Conservation (phyloP, 2,797 vertebrate species). For the Sparidentex hasta region DNA sequence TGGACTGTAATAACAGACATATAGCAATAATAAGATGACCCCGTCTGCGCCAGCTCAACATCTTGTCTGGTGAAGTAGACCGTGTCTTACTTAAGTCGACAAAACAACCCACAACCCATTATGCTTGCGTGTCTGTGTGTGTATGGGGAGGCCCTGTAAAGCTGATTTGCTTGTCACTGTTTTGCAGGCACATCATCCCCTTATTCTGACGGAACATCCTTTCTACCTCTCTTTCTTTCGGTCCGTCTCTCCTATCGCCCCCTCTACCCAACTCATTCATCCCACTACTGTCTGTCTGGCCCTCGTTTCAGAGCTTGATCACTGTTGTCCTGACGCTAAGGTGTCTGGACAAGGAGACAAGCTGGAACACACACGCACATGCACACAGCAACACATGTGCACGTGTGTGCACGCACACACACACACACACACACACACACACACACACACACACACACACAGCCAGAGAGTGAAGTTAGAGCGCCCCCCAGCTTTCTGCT, state of each 20-base stretch:
- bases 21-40: conserved; percentile 71
- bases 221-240: conserved; percentile 16
- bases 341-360: conserved; percentile 83
- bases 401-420: conserved; percentile 47
- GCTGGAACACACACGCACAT: conserved; percentile 59
- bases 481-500: conserved; percentile 79
- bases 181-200: conserved; percentile 78
- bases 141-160: conserved; percentile 65
- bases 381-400: no score
- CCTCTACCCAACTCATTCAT: conserved; percentile 79
- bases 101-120: conserved; percentile 75
- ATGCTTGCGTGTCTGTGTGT: conserved; percentile 59
- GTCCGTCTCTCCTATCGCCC: conserved; percentile 56
- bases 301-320: conserved; percentile 80
- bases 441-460: conserved; percentile 31
- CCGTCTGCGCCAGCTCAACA: conserved; percentile 69
- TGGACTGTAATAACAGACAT: conserved; percentile 66
- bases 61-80: conserved; percentile 77
- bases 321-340: conserved; percentile 80
- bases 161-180: conserved; percentile 77
- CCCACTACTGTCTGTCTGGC: conserved; percentile 80
- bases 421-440: conserved; percentile 51
- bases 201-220: conserved; percentile 65
- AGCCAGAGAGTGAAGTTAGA: conserved; percentile 75
- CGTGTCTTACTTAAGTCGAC: conserved; percentile 77